Percentiles rank a stretch among this genome's conserved stretches.
These are phyloP conservation scores for Carassius auratus DNA, from an alignment of 2,113 vertebrate genomes.

Conservation along the genomic window DNA sequence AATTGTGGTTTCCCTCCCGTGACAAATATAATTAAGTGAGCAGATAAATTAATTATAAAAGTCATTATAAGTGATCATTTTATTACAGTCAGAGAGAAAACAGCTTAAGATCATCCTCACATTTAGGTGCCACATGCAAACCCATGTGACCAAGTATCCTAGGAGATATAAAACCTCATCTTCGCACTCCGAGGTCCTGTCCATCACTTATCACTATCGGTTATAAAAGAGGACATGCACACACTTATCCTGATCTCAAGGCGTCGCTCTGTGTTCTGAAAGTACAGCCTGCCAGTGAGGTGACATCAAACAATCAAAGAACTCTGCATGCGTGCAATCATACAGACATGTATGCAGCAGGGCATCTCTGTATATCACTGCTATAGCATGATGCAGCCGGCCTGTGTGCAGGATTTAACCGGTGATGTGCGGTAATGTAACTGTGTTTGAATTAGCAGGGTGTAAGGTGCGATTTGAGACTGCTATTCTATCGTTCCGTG, in stretches of 20 bases:
- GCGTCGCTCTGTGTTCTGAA: conserved; percentile 53
- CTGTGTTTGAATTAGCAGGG: conserved; percentile 15
- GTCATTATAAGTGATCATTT: background rate
- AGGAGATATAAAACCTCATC: conserved; percentile 56
- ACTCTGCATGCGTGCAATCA: conserved; percentile 22
- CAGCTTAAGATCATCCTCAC: conserved; percentile 21
- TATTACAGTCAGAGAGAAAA: background rate
- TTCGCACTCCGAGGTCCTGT: conserved; percentile 42
- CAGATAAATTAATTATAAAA: background rate
- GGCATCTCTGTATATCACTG: background rate
- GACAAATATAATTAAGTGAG: conserved; percentile 11
- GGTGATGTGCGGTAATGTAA: conserved; percentile 44
- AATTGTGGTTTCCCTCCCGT: background rate
- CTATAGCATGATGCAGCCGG: background rate
- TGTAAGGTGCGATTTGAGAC: conserved; percentile 36
- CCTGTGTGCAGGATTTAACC: conserved; percentile 38
- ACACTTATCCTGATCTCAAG: conserved; percentile 43
- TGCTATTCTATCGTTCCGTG: conserved; percentile 58
- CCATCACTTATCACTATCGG: conserved; percentile 4
- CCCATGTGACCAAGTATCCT: conserved; percentile 62
- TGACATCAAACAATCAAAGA: conserved; percentile 35
- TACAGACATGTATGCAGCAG: conserved; percentile 21
- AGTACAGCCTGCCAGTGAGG: conserved; percentile 54
- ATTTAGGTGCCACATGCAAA: conserved; percentile 56
- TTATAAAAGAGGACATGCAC: conserved; percentile 1